Evolutionary conservation across 2,113 vertebrate genomes (phyloP), one percentile per base, ranked within the genome.

Genomic region (Tragelaphus imberbis): DNA sequence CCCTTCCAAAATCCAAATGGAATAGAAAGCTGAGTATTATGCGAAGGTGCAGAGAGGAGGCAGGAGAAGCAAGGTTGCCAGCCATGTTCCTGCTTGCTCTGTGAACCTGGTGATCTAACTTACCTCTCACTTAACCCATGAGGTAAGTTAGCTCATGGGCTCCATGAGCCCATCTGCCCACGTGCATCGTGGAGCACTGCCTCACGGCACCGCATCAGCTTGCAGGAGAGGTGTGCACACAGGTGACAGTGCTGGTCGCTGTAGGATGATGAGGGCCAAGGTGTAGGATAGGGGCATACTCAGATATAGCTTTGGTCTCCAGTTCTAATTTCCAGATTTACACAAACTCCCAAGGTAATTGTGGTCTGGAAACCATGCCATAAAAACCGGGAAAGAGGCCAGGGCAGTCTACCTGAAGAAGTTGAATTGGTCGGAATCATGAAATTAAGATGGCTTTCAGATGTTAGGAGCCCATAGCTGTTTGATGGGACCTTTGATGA

Each of bases 321-420:
- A 33, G 36, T 28, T 63, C 23, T n/a, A 8, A 40, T 47, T 77
- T 49, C 28, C 25, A 51, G 25, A 89, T 84, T 25, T 25, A 59
- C 0, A 58, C 30, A 51, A n/a, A 56, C 8, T 44, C 21, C 16
- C 49, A 0, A 2, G 5, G 14, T 28, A 47, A 16, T 1, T 65
- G 47, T 65, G 8, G 10, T n/a, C 88, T 68, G 40, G 63, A 82
- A 92, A 47, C n/a, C 40, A 14, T 7, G 17, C 36, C 44, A 3
- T 47, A 79, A 79, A 71, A 68, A 68, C 12, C 17, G 53, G 79
- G 58, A 53, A 71, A 56, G 51, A 21, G 1, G 6, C 27, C 36
- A 21, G 55, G 49, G 44, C 1, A 63, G 44, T 25, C n/a, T 88
- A 59, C 28, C 53, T 84, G 30, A 95, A 53, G 79, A 33, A 15